Base-by-base conservation (phyloP, 2,113 vertebrate genomes). In the Balaenoptera acutorostrata region DNA sequence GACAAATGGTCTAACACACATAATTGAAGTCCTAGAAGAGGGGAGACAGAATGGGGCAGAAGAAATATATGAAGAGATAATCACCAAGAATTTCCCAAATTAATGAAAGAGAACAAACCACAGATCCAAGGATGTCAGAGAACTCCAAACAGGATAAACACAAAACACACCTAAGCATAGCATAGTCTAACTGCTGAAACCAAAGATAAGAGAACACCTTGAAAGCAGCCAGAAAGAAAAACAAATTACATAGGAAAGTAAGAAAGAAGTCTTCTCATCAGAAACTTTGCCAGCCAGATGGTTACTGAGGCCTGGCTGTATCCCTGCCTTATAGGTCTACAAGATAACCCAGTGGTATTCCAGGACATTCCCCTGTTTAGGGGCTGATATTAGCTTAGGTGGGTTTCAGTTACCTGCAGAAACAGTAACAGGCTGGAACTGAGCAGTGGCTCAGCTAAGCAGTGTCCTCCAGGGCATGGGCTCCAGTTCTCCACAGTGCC, bases 51-150 rank as follows among this genome's bases (percentile, higher is more conserved):
- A 84, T 23, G 44, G 44, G 82, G 13, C 69, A 75, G 29, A 88
- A 91, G 44, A 95, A 63, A 66, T 85, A 91, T 14, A 14, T 93
- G 44, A 80, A 95, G 41, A 75, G 59, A 93, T 20, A 71, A 49
- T 95, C 63, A 66, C 66, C 21, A 44, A 93, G 46, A 90, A 92
- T 82, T 88, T 93, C 74, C 78, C 59, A 75, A 46, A 90, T 92
- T 78, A 82, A 88, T 55, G 8, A 93, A 92, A 88, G 39, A 94
- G 44, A 88, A 72, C 33, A 85, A 93, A 77, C n/a, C 31, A 95
- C 83, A 82, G 71, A 77, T 84, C 44, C 75, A 93, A 89, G 82
- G 72, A 85, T 49, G n/a, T 78, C 68, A 92, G 39, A 89, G 66
- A 82, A 90, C 21, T 21, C 72, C 25, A 66, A 78, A 27, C 8